phyloP scores from a whole-genome alignment of 2,797 vertebrate genomes.

The Nannoperca australis region DNA sequence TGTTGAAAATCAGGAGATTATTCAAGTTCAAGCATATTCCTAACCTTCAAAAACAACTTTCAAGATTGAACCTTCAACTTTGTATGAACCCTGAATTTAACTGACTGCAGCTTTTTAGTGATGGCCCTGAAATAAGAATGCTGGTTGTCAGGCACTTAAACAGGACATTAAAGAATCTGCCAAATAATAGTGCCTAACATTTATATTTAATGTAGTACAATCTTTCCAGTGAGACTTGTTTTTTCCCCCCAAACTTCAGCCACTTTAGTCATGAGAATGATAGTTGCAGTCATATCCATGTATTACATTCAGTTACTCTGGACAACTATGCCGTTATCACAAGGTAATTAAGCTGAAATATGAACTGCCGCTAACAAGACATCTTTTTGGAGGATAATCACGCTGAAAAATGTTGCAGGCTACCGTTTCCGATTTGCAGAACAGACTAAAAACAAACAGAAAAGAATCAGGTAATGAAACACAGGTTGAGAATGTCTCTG shows the following conservation, averaged over 20 bases:
- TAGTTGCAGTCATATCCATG: slow-evolving; percentile 53
- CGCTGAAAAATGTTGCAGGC: slow-evolving; percentile 63
- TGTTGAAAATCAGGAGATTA: too few species aligned
- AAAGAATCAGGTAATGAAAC: slow-evolving; percentile 79
- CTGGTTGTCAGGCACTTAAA: background rate
- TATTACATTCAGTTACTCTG: slow-evolving; percentile 47
- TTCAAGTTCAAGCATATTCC: too few species aligned
- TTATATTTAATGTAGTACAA: background rate
- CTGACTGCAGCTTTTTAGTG: background rate
- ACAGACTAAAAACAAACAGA: slow-evolving; percentile 82
- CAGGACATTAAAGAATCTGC: background rate
- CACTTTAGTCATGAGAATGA: slow-evolving; percentile 48
- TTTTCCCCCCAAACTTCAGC: background rate
- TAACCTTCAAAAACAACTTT: too few species aligned
- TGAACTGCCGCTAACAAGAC: slow-evolving; percentile 70
- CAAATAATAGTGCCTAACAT: background rate
- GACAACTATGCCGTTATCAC: slow-evolving; percentile 39
- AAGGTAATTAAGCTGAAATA: slow-evolving; percentile 75
- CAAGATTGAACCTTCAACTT: too few species aligned
- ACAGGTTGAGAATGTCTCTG: slow-evolving; percentile 76
- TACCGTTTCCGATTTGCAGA: slow-evolving; percentile 79
- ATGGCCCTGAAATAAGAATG: background rate
- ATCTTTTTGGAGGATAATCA: slow-evolving; percentile 72
- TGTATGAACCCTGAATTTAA: background rate
- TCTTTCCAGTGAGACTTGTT: slow-evolving; percentile 1